These are phyloP conservation scores for Meriones unguiculatus DNA, from an alignment of 2,113 vertebrate genomes.

Conservation along the genomic window DNA sequence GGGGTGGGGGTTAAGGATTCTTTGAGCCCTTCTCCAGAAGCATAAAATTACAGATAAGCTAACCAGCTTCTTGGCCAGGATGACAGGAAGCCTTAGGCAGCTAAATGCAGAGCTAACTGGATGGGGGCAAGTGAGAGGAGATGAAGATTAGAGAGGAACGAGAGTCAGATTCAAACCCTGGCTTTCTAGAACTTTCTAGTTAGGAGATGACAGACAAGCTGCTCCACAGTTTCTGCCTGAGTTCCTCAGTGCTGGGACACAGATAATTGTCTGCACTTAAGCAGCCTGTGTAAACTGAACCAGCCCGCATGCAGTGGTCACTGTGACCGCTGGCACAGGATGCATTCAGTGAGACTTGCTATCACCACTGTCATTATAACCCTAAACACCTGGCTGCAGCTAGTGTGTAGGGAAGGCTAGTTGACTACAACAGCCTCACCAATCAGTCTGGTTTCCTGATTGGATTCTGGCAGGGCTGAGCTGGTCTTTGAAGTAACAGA, in stretches of 20 bases:
- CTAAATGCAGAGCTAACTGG: neutral
- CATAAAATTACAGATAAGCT: neutral
- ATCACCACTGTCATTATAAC: neutral
- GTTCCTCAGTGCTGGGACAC: constrained; percentile 14
- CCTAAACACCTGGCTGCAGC: neutral
- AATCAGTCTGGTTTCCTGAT: neutral
- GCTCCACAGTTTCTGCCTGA: neutral
- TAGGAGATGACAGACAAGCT: neutral
- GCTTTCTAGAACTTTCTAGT: neutral
- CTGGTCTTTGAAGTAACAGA: neutral
- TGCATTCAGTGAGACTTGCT: neutral
- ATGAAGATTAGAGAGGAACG: neutral
- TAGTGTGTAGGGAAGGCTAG: neutral
- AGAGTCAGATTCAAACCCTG: neutral
- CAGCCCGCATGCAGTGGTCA: neutral
- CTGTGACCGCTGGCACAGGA: neutral
- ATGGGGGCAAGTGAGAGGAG: neutral
- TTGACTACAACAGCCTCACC: neutral
- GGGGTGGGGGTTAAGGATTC: neutral
- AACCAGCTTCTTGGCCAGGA: neutral
- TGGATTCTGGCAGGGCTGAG: neutral
- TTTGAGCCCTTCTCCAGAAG: neutral
- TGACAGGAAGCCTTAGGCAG: neutral
- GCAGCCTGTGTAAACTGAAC: neutral
- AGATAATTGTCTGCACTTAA: neutral